Conservation (phyloP, 2,888 invertebrate genomes). For the Cecidostiba fungosa region DNA sequence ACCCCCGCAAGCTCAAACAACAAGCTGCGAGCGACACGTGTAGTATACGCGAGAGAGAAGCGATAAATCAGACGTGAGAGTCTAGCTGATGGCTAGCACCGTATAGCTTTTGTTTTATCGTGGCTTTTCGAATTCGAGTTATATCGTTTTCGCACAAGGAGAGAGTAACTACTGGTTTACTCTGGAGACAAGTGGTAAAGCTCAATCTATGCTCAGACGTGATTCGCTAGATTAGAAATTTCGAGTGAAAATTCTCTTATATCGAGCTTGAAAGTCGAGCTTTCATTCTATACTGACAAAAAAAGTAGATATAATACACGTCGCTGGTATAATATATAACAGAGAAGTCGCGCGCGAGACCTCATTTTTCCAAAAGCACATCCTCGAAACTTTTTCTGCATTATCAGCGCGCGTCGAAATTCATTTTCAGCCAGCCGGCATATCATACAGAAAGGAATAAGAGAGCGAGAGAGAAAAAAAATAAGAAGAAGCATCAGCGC, state of each 20-base stretch:
- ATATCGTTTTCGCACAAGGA: background rate
- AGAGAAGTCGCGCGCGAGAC: too few species aligned
- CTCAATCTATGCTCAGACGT: too few species aligned
- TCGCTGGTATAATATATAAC: too few species aligned
- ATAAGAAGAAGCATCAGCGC: constrained; percentile 17
- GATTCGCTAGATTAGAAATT: too few species aligned
- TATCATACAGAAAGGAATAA: background rate
- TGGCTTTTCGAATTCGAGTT: constrained; percentile 37
- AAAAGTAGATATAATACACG: background rate
- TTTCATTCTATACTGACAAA: background rate
- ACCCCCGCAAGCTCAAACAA: background rate
- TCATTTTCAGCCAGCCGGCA: constrained; percentile 36
- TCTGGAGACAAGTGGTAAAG: background rate
- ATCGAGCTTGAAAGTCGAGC: background rate
- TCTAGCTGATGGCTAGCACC: background rate
- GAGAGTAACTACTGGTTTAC: background rate
- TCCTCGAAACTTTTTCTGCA: background rate
- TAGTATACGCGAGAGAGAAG: background rate
- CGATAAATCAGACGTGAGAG: constrained; percentile 36
- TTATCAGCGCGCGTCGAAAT: constrained; percentile 29
- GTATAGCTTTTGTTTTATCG: constrained; percentile 52
- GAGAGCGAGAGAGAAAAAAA: constrained; percentile 1
- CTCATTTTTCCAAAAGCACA: background rate
- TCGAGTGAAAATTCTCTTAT: background rate
- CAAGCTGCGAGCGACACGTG: constrained; percentile 18